These are phyloP conservation scores for Spialia ferax DNA, from an alignment of 2,888 invertebrate species.

Conservation along the genomic window DNA sequence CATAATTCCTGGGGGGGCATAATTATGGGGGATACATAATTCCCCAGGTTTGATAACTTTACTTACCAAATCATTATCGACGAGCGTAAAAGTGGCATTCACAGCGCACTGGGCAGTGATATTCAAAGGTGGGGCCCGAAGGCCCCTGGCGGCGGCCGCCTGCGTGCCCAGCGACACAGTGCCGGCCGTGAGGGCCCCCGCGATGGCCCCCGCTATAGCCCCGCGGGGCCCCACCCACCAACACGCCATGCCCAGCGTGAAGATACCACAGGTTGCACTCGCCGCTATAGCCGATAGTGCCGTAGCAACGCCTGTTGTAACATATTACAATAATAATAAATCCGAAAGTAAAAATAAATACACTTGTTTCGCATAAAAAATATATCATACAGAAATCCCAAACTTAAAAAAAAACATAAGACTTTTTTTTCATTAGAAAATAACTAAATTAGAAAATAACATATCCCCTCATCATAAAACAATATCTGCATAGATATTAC, in stretches of 20 bases:
- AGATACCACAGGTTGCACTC: constrained; percentile 93
- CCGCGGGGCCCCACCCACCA: constrained; percentile 92
- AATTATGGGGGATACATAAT: no score
- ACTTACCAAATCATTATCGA: constrained; percentile 67
- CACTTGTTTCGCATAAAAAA: neutral
- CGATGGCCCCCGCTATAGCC: constrained; percentile 88
- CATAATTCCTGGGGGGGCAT: no score
- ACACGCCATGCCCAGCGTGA: constrained; percentile 93
- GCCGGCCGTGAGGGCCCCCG: constrained; percentile 87
- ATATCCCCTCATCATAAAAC: no score
- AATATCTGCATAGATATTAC: constrained; percentile 47
- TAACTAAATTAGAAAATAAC: no score
- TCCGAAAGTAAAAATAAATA: neutral
- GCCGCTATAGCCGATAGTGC: constrained; percentile 94
- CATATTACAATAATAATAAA: neutral
- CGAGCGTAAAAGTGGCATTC: constrained; percentile 62
- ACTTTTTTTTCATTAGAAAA: no score
- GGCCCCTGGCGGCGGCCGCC: constrained; percentile 87
- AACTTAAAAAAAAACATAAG: no score
- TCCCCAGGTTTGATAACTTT: no score
- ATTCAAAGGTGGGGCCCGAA: constrained; percentile 79
- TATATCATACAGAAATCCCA: no score
- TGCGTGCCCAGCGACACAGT: constrained; percentile 90
- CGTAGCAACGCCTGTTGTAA: constrained; percentile 85
- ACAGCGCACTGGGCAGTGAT: constrained; percentile 59